Evolutionary conservation across 2,888 invertebrate genomes (phyloP).

Genomic region (Trichopria drosophilae): DNA sequence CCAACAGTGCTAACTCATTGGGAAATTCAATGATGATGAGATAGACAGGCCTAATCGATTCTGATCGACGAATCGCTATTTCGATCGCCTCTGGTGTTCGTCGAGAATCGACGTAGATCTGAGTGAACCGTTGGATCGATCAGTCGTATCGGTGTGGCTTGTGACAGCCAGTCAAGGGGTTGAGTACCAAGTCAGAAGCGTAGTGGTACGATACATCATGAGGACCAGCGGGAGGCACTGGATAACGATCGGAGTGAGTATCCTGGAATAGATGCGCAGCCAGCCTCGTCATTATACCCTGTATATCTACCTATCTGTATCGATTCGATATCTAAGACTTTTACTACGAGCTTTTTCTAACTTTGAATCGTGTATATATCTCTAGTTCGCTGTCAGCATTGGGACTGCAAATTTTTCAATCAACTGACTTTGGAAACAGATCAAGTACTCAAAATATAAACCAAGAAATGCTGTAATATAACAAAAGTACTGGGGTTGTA

Average conservation of each 20-base stretch:
- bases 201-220: slow-evolving; percentile 57
- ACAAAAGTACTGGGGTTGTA: no score
- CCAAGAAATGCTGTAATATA: no score
- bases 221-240: slow-evolving; percentile 49
- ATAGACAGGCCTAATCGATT: slow-evolving; percentile 21
- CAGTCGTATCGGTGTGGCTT: slow-evolving; percentile 16
- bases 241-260: slow-evolving; percentile 51
- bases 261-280: slow-evolving; percentile 45
- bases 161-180: slow-evolving; percentile 25
- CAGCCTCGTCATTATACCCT: slow-evolving; percentile 45
- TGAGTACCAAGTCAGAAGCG: slow-evolving; percentile 47
- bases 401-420: no score
- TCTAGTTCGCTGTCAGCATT: no score
- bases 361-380: no score
- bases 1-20: no score
- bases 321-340: no score
- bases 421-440: no score
- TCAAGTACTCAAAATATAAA: no score
- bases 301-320: slow-evolving; percentile 47
- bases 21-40: no score
- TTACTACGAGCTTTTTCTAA: no score
- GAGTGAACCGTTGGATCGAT: slow-evolving; percentile 8
- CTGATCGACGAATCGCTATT: slow-evolving; percentile 18
- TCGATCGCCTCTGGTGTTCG: slow-evolving; percentile 26
- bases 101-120: slow-evolving; percentile 1